These are phyloP conservation scores for Glareola pratincola DNA, from an alignment of 2,113 vertebrate genomes.

Conservation along the genomic window DNA sequence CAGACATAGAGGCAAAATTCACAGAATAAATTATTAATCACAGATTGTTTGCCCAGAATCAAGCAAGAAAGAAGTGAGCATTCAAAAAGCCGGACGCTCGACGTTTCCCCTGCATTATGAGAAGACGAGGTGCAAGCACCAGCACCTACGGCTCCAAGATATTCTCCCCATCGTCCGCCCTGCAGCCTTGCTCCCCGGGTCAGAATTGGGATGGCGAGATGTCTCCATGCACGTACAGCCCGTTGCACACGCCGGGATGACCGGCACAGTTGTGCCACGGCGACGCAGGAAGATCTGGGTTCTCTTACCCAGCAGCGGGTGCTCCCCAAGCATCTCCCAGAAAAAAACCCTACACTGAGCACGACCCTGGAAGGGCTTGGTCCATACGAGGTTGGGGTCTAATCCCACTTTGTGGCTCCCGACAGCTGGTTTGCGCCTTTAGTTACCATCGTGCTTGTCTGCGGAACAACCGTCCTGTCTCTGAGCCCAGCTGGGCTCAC, in stretches of 20 bases:
- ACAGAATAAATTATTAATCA: neutral
- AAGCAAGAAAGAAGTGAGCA: neutral
- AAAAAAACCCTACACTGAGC: neutral
- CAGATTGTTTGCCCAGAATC: neutral
- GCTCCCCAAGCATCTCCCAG: neutral
- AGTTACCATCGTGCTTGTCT: accelerated
- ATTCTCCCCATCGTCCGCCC: accelerated
- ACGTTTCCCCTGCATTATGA: accelerated
- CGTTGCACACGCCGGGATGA: accelerated
- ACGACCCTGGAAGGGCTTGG: neutral
- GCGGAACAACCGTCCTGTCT: neutral
- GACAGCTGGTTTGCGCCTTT: neutral
- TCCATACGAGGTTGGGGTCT: accelerated
- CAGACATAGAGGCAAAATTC: neutral
- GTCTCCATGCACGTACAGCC: accelerated
- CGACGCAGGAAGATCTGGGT: neutral
- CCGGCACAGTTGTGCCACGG: accelerated
- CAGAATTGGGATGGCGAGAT: accelerated
- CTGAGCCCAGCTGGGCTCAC: neutral
- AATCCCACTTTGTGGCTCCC: neutral
- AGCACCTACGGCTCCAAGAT: neutral
- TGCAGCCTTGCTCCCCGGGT: neutral
- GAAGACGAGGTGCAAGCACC: neutral
- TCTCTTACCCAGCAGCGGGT: neutral
- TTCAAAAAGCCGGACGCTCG: neutral